Conservation (phyloP, 35 echinoderm and acorn worm genomes). For the Amphiura filiformis region DNA sequence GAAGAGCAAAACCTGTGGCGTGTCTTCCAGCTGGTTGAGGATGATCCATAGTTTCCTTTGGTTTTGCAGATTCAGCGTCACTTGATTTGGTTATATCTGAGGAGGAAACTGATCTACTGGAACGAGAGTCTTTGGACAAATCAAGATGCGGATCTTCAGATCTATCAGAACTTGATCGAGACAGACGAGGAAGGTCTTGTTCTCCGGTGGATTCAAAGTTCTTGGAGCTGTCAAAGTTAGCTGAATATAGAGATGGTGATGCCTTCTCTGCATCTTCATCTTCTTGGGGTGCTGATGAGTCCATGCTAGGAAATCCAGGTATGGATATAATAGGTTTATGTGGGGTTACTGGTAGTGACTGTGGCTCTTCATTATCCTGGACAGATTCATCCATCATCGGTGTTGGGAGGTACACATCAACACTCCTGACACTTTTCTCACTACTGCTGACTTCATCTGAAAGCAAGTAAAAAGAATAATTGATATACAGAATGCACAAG, state of each 20-base stretch:
- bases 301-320: slow-evolving; percentile 43
- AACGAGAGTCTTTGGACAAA: neutral
- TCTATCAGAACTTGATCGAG: slow-evolving; percentile 18
- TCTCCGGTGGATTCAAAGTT: slow-evolving; percentile 36
- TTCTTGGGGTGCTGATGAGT: neutral
- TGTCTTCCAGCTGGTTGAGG: slow-evolving; percentile 13
- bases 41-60: neutral
- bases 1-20: slow-evolving; percentile 15
- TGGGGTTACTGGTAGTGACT: slow-evolving; percentile 21
- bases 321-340: neutral
- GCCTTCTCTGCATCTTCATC: too few relatives aligned
- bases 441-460: slow-evolving; percentile 54
- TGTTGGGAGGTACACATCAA: slow-evolving; percentile 63
- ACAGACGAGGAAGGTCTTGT: slow-evolving; percentile 31
- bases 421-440: slow-evolving; percentile 66
- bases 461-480: neutral
- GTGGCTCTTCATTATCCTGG: neutral
- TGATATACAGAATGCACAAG: neutral
- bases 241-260: slow-evolving; percentile 19
- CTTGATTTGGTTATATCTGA: neutral
- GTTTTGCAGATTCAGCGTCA: neutral
- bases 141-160: slow-evolving; percentile 26
- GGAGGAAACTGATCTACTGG: neutral
- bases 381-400: slow-evolving; percentile 33
- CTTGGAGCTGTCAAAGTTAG: slow-evolving; percentile 42